phyloP scores from a whole-genome alignment of 2,113 vertebrate species.

The Colinus virginianus region DNA sequence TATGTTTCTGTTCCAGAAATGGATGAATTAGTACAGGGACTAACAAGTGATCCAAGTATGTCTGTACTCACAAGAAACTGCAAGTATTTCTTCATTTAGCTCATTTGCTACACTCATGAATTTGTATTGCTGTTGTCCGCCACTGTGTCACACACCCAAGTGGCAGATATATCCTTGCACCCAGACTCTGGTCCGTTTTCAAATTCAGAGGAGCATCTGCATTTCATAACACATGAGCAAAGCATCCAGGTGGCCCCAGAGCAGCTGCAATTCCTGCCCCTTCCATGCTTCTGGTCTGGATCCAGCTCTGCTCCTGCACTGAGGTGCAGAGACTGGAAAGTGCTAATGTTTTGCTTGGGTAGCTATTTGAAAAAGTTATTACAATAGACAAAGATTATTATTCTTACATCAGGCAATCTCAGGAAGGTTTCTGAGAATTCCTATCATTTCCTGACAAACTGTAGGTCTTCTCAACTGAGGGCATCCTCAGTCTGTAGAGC shows the following conservation, averaged over 20 bases:
- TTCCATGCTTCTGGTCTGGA: accelerated
- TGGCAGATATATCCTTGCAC: neutral
- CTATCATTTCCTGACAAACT: neutral
- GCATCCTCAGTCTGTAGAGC: neutral
- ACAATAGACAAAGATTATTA: neutral
- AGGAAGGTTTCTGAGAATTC: constrained; percentile 1
- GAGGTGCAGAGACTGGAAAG: neutral
- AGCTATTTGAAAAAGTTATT: neutral
- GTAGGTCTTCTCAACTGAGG: neutral
- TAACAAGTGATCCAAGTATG: neutral
- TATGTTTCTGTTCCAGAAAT: neutral
- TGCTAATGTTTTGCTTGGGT: neutral
- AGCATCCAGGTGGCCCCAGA: neutral
- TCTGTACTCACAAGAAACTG: neutral
- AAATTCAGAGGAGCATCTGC: neutral
- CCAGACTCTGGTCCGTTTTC: neutral
- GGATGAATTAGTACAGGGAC: neutral
- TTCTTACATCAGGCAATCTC: neutral
- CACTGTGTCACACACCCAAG: accelerated
- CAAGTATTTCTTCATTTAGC: neutral
- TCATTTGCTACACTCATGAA: accelerated
- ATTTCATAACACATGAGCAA: neutral
- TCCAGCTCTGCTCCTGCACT: neutral
- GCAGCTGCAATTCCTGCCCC: neutral
- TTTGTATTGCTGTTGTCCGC: neutral